Evolutionary conservation across 2,888 invertebrate genomes (phyloP), one percentile per base, ranked within the genome.

Genomic region (Priapulus caudatus): DNA sequence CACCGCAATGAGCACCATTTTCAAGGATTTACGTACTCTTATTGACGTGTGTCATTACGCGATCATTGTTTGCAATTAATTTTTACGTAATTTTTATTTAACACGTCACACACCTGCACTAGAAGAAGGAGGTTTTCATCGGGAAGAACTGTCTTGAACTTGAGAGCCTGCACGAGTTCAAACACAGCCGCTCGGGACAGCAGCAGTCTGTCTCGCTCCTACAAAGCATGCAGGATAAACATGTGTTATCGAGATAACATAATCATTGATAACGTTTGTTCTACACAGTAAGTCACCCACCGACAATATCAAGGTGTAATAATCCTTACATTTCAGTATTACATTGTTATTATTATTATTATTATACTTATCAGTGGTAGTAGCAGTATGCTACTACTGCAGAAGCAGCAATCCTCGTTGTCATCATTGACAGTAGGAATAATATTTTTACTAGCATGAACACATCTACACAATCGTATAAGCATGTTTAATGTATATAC

Each of bases 131-230:
- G 81, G 75, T 97, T 98, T 47, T 86, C 84, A 70, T 97, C 95
- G 0, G 95, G 93, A 59, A 97, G 82, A 24, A 83, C 84, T 10
- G 84, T 84, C 75, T 97, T 97, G 69, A 97, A 93, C 69, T 93
- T 86, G 55, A 98, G 77, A 0, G 92, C 93, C 70, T 93, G 92
- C 47, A 95, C 84, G 60, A 98, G 77, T 73, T 98, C 97, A 68
- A 84, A 88, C 45, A 95, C 88, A 51, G 93, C 81, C 64, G 89
- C 87, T 50, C 97, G 78, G 50, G 92, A 88, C 47, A 97, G 78
- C 57, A 88, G 81, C 68, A 91, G 78, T 75, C 92, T 93, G 74
- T 98, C 98, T 20, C 97, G 77, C 71, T 98, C 98, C 78, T 83
- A 68, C 4, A 67, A 67, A 52, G 52, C 5, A 16, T 16, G 15